Conservation (phyloP, 1,140 invertebrate species). For the Dendrolimus kikuchii region DNA sequence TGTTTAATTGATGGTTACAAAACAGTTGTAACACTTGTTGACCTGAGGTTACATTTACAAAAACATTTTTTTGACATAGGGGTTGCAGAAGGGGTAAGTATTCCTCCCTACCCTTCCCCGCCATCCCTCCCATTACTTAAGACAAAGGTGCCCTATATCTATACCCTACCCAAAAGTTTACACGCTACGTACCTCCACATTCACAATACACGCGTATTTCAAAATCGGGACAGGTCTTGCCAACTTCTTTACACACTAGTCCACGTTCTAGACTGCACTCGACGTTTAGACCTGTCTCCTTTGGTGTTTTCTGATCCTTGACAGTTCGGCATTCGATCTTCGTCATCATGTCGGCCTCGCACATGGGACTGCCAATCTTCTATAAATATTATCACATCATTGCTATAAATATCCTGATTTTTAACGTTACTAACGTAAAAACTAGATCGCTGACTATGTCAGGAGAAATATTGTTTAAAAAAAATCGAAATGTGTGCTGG, state of each 20-base stretch:
- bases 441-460: too few species aligned
- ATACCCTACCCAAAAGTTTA: too few species aligned
- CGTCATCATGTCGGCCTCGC: conserved; percentile 75
- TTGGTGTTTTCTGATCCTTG: conserved; percentile 73
- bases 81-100: too few species aligned
- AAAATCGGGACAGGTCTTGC: conserved; percentile 75
- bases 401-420: neutral
- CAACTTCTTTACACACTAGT: conserved; percentile 74
- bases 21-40: neutral
- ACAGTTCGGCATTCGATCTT: conserved; percentile 84
- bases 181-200: conserved; percentile 59
- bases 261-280: conserved; percentile 83
- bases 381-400: conserved; percentile 16
- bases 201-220: conserved; percentile 81
- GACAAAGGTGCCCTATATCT: too few species aligned
- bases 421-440: too few species aligned
- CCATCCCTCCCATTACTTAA: too few species aligned
- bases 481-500: too few species aligned
- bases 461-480: too few species aligned
- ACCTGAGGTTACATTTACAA: too few species aligned
- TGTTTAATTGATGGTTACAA: neutral
- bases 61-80: too few species aligned
- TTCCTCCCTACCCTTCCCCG: too few species aligned
- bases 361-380: conserved; percentile 68
- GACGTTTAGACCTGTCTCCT: conserved; percentile 81